These are phyloP conservation scores for Drosophila obscura DNA, from an alignment of 1,140 invertebrate species.

Conservation along the genomic window DNA sequence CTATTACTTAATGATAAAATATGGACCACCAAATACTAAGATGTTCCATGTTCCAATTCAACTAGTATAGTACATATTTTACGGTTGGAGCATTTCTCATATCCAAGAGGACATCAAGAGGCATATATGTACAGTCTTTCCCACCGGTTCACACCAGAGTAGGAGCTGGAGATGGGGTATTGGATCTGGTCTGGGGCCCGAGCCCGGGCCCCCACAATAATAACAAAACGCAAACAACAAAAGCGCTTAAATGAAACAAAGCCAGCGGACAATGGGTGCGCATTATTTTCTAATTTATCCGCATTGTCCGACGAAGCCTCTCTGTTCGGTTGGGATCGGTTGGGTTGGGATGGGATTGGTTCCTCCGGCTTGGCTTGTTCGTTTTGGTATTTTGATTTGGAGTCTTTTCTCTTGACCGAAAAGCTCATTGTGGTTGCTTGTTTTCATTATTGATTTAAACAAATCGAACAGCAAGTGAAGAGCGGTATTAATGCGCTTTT, in stretches of 20 bases:
- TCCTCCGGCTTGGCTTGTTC: slow-evolving; percentile 24
- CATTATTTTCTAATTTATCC: slow-evolving; percentile 83
- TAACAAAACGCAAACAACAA: slow-evolving; percentile 69
- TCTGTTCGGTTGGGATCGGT: slow-evolving; percentile 30
- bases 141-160: slow-evolving; percentile 33
- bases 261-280: slow-evolving; percentile 75
- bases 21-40: neutral
- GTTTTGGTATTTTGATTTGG: slow-evolving; percentile 47
- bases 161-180: slow-evolving; percentile 15
- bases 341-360: slow-evolving; percentile 44
- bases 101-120: slow-evolving; percentile 11
- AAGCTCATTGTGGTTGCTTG: slow-evolving; percentile 63
- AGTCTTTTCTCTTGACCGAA: slow-evolving; percentile 34
- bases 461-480: slow-evolving; percentile 78
- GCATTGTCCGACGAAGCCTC: slow-evolving; percentile 66
- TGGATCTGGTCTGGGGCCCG: neutral
- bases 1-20: no score
- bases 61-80: no score
- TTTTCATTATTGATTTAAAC: slow-evolving; percentile 80
- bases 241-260: slow-evolving; percentile 83
- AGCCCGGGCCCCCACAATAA: slow-evolving; percentile 27
- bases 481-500: slow-evolving; percentile 78
- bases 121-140: slow-evolving; percentile 11
- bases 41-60: no score
- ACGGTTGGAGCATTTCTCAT: no score